Conservation (phyloP, 2,888 invertebrate species). For the Meiosimyza decipiens region DNA sequence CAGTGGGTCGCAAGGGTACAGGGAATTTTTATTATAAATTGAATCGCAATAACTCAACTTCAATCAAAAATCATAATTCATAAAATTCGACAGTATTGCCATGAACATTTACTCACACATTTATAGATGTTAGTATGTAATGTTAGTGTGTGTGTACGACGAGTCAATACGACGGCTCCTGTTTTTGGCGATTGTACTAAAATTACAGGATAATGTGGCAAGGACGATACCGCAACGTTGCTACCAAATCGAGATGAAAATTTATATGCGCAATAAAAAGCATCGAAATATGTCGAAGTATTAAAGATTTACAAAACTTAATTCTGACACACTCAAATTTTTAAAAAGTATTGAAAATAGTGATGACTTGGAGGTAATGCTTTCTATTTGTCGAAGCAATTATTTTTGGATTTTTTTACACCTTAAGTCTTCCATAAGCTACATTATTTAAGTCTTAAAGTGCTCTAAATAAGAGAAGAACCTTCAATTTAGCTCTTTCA, state of each 20-base stretch:
- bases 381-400: too few species aligned
- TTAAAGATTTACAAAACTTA: too few species aligned
- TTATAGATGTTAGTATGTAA: slow-evolving; percentile 38
- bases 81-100: slow-evolving; percentile 53
- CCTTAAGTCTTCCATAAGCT: too few species aligned
- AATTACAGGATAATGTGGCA: slow-evolving; percentile 36
- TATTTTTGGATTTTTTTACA: too few species aligned
- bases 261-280: not conserved
- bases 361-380: too few species aligned
- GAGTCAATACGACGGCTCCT: slow-evolving; percentile 35
- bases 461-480: too few species aligned
- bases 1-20: slow-evolving; percentile 45
- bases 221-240: slow-evolving; percentile 25
- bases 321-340: too few species aligned
- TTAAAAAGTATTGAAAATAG: too few species aligned
- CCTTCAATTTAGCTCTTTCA: too few species aligned
- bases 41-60: slow-evolving; percentile 64
- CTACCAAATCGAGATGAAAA: not conserved
- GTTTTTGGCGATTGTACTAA: slow-evolving; percentile 41
- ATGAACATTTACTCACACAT: slow-evolving; percentile 31
- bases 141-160: slow-evolving; percentile 24
- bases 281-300: too few species aligned
- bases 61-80: slow-evolving; percentile 67
- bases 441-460: too few species aligned
- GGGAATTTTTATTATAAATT: slow-evolving; percentile 61